These are phyloP conservation scores for Marasmarcha lunaedactyla DNA, from an alignment of 2,888 invertebrate species.

Conservation along the genomic window DNA sequence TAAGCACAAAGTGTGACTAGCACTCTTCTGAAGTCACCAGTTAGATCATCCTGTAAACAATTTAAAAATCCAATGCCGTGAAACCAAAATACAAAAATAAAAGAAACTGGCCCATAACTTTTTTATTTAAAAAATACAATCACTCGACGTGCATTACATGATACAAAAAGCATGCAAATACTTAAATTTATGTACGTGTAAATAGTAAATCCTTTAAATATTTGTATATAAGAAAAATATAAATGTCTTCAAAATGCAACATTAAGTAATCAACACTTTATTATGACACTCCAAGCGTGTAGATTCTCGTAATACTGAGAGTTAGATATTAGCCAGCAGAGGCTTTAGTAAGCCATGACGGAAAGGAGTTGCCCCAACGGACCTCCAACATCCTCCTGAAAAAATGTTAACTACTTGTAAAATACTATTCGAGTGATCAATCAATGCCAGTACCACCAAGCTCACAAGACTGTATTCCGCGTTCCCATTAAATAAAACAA, in stretches of 20 bases:
- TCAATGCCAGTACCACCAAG: constrained; percentile 23
- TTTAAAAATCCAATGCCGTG: constrained; percentile 37
- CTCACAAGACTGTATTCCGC: constrained; percentile 21
- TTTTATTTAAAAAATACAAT: constrained; percentile 21
- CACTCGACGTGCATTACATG: constrained; percentile 39
- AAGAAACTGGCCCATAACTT: constrained; percentile 54
- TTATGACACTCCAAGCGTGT: background rate
- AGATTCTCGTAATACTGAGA: constrained; percentile 36
- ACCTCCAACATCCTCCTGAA: constrained; percentile 77
- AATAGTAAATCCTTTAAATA: too few species aligned
- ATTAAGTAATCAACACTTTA: constrained; percentile 26
- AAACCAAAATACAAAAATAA: constrained; percentile 9
- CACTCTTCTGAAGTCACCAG: constrained; percentile 76
- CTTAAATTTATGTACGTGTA: background rate
- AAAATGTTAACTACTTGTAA: constrained; percentile 58
- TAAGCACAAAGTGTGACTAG: constrained; percentile 72
- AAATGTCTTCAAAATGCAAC: constrained; percentile 36
- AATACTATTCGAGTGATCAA: constrained; percentile 21
- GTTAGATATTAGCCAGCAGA: constrained; percentile 26
- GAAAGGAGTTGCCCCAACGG: constrained; percentile 75
- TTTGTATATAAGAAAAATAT: constrained; percentile 33
- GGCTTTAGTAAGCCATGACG: constrained; percentile 71
- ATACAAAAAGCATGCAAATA: constrained; percentile 25
- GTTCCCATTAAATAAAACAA: too few species aligned
- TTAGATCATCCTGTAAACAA: constrained; percentile 75